A percentile compares a stretch with the other conserved stretches of the same genome.
Evolutionary conservation across 2,888 invertebrate genomes (phyloP).

Genomic region (Uloborus plumipes): DNA sequence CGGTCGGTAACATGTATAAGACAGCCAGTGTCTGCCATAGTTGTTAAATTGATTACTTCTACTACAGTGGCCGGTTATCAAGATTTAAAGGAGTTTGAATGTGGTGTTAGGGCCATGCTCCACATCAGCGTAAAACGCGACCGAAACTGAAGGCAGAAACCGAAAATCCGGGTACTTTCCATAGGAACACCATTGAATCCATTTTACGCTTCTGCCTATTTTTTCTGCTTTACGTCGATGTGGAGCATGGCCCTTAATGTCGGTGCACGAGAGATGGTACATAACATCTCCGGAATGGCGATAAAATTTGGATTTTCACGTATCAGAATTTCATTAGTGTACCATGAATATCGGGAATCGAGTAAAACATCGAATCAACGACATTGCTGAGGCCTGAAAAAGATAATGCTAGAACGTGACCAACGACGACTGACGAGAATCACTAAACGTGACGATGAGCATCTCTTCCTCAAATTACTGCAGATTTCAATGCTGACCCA

Average conservation of each 20-base stretch:
- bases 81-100: neutral
- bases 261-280: constrained; percentile 18
- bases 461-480: neutral
- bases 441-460: too few species aligned
- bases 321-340: constrained; percentile 20
- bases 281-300: neutral
- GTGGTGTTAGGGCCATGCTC: constrained; percentile 4
- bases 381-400: neutral
- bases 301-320: constrained; percentile 3
- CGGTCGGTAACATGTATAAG: too few species aligned
- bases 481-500: neutral
- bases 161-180: too few species aligned
- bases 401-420: constrained; percentile 3
- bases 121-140: too few species aligned
- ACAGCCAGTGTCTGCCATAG: too few species aligned
- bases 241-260: too few species aligned
- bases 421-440: too few species aligned
- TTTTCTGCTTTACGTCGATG: too few species aligned
- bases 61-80: neutral
- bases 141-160: too few species aligned
- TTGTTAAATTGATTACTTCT: neutral
- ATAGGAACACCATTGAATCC: too few species aligned
- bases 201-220: too few species aligned
- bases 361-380: neutral
- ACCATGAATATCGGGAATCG: constrained; percentile 1